These are phyloP conservation scores for Himalopsyche tibetana DNA, from an alignment of 2,888 invertebrate genomes.

Conservation along the genomic window DNA sequence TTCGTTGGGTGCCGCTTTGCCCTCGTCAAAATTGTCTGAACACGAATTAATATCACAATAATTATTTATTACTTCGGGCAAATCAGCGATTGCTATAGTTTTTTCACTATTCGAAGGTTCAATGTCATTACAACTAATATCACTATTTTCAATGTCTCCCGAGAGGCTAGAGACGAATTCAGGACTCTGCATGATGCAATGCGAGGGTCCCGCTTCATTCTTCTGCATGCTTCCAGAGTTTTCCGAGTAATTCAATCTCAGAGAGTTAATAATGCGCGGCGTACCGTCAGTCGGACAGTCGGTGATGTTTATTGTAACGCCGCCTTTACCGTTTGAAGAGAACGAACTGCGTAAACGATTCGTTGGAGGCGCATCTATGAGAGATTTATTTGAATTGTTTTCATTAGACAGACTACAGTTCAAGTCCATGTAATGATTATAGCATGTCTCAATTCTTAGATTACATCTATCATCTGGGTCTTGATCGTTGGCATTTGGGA, in stretches of 20 bases:
- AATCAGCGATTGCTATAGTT: background rate
- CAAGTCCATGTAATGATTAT: conserved; percentile 72
- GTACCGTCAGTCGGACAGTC: conserved; percentile 64
- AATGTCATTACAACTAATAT: conserved; percentile 58
- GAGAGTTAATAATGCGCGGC: conserved; percentile 66
- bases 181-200: conserved; percentile 63
- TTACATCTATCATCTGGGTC: conserved; percentile 26
- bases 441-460: conserved; percentile 66
- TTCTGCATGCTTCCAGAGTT: conserved; percentile 69
- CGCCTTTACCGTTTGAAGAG: conserved; percentile 53
- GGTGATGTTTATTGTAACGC: conserved; percentile 65
- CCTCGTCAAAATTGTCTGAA: conserved; percentile 53
- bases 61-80: conserved; percentile 52
- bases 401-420: conserved; percentile 73
- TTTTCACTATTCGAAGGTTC: background rate
- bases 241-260: conserved; percentile 73
- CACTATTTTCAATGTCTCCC: conserved; percentile 50
- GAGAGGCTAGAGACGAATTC: conserved; percentile 55
- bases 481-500: conserved; percentile 36
- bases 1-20: conserved; percentile 1
- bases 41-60: conserved; percentile 63
- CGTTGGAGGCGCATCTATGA: conserved; percentile 30
- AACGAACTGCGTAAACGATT: conserved; percentile 53
- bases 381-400: conserved; percentile 66
- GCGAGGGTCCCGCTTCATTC: conserved; percentile 73